Evolutionary conservation across 2,888 invertebrate species (phyloP), one percentile per base, ranked within the genome.

Genomic region (Idaea biselata): DNA sequence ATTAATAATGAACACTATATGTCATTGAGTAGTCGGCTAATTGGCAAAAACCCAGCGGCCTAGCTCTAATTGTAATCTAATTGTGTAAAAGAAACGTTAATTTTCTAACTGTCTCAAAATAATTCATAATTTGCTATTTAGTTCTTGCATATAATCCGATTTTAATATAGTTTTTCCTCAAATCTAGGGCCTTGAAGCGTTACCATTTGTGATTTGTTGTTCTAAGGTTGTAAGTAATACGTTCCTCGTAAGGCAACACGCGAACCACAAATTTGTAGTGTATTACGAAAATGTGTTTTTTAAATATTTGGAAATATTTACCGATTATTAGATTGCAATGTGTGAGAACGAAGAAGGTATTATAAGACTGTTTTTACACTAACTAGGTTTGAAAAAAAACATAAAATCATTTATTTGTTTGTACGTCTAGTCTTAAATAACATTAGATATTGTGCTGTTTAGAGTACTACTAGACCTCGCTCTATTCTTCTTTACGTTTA

Each of bases 291-390:
- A 44, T 44, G 44, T 44, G 44, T 44, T 44, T 44, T 33, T 16
- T 54, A 11, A 58, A 55, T 59, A 63, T 63, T 63, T 63, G 61
- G 60, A 60, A 65, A 65, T 60, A 60, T 66, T 62, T 63, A 66
- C 31, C 53, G 60, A 31, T 25, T 32, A 14, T 18, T 54, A 44
- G 11, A 44, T 44, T 44, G 1, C 8, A 44, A 44, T 44, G 6
- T 14, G 44, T 44, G 44, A 4, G 44, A 44, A 44, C 6, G 44
- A 44, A 44, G 44, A 44, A 44, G 44, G 44, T 44, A 44, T 44
- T 44, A 44, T 44, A 44, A 6, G 44, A 44, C 11, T 44, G 44
- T 14, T 8, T 11, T 44, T 44, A 44, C 11, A 14, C 11, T 6
- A 44, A 44, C 44, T 44, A 14, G 44, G 11, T 32, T 6, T 32